Evolutionary conservation across 2,113 vertebrate species (phyloP), one percentile per base, ranked within the genome.

Genomic region (Entelurus aequoreus): DNA sequence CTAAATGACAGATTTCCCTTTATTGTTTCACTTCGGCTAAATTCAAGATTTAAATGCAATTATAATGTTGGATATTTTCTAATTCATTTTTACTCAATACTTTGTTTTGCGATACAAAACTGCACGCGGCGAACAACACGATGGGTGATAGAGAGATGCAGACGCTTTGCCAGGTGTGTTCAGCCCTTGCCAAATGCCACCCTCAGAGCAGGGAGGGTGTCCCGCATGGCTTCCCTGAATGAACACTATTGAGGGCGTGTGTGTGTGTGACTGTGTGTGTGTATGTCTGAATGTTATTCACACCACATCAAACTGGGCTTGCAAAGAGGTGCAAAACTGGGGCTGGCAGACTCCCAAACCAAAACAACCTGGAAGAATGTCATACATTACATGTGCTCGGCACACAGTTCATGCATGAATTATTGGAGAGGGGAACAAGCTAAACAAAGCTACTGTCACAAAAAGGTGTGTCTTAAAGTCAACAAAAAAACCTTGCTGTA

Each of bases 291-390:
- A 89, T 88, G 87, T 88, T 90, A 88, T 88, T 90, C 86, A 89
- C 88, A 90, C 85, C 87, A 86, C 85, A 90, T 91, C 89, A 91
- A 88, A 89, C 85, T 88, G 87, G 74, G 84, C 83, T 79, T 84
- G 83, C 85, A 88, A 89, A 86, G 87, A 88, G 86, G 88, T 88
- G 86, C 88, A 88, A 88, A 90, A 87, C 87, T 84, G 77, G 79
- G 71, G 66, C 81, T 91, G 90, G 89, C 88, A 86, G 81, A 62
- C 63, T 82, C 77, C 86, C 86, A 90, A 86, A 85, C 81, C 85
- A 86, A 88, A 87, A 87, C 85, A 89, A 89, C 84, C 87, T 89
- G 88, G 86, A 90, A 89, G 83, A 85, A 87, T 89, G 86, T 88
- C 88, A 89, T 84, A 78, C 78, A 74, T 86, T 85, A 83, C 87